phyloP scores from a whole-genome alignment of 2,888 invertebrate genomes.

The Pimpla rufipes region DNA sequence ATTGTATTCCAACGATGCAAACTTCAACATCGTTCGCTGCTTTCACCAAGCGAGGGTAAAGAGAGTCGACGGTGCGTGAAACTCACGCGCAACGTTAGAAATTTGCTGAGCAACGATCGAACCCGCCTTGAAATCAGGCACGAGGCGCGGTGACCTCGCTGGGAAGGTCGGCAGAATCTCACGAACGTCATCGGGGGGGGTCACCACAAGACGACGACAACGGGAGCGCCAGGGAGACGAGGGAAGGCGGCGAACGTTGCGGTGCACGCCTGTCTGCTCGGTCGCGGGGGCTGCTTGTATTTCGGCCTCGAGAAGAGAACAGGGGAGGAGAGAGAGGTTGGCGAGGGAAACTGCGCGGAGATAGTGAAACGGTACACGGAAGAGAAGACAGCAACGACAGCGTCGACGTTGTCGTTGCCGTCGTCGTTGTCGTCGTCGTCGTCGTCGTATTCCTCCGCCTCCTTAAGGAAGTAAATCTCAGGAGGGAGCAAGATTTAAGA shows the following conservation, averaged over 20 bases:
- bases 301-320: slow-evolving; percentile 9
- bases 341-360: background rate
- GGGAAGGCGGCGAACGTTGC: background rate
- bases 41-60: too few species aligned
- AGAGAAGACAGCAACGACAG: slow-evolving; percentile 31
- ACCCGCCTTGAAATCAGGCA: too few species aligned
- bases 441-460: slow-evolving; percentile 18
- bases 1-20: too few species aligned
- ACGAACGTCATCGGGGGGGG: slow-evolving; percentile 2
- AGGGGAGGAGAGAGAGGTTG: too few species aligned
- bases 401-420: slow-evolving; percentile 33
- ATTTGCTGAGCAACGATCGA: slow-evolving; percentile 19
- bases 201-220: slow-evolving; percentile 12
- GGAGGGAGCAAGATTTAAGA: slow-evolving; percentile 65
- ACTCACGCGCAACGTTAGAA: slow-evolving; percentile 29
- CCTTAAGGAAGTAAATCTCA: slow-evolving; percentile 50
- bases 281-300: background rate
- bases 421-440: slow-evolving; percentile 13
- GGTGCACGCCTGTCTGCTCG: background rate
- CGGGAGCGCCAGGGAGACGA: background rate
- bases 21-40: too few species aligned
- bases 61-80: slow-evolving; percentile 23
- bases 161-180: background rate
- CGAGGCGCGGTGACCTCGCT: too few species aligned
- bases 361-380: slow-evolving; percentile 26